Conservation (phyloP, 2,888 invertebrate species). For the Apamea sordens region DNA sequence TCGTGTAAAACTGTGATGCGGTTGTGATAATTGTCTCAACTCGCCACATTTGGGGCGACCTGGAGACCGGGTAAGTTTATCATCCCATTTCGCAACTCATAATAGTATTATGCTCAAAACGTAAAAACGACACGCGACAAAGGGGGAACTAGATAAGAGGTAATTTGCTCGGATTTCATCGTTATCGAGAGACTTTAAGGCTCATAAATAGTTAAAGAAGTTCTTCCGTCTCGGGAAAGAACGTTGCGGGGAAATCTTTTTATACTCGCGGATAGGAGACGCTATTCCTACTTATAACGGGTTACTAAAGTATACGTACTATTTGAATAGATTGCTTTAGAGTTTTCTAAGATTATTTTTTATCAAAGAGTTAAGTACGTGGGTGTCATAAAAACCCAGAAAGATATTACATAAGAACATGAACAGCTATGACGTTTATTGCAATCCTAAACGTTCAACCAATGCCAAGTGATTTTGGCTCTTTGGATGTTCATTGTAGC, state of each 20-base stretch:
- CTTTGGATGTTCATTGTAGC: neutral
- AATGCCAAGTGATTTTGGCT: neutral
- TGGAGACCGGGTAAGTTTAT: constrained; percentile 62
- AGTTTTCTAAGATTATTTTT: neutral
- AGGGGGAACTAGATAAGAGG: constrained; percentile 74
- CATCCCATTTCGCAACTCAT: constrained; percentile 65
- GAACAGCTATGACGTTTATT: neutral
- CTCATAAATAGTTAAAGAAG: constrained; percentile 81
- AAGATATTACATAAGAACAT: neutral
- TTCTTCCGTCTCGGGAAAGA: constrained; percentile 63
- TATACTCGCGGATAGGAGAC: constrained; percentile 19
- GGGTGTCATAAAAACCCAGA: neutral
- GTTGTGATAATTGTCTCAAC: constrained; percentile 57
- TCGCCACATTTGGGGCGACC: constrained; percentile 37
- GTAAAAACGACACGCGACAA: constrained; percentile 73
- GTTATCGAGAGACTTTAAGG: constrained; percentile 76
- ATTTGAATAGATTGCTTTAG: neutral
- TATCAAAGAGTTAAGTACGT: neutral
- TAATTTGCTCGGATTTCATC: constrained; percentile 75
- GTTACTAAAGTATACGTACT: neutral
- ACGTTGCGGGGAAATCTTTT: constrained; percentile 40
- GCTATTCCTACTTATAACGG: constrained; percentile 24
- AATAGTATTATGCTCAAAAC: constrained; percentile 72
- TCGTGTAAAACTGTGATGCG: constrained; percentile 43
- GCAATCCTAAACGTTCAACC: neutral